Percentiles rank a stretch among this genome's conserved stretches.
phyloP scores from a whole-genome alignment of 2,797 vertebrate genomes.

The Microchirus variegatus region DNA sequence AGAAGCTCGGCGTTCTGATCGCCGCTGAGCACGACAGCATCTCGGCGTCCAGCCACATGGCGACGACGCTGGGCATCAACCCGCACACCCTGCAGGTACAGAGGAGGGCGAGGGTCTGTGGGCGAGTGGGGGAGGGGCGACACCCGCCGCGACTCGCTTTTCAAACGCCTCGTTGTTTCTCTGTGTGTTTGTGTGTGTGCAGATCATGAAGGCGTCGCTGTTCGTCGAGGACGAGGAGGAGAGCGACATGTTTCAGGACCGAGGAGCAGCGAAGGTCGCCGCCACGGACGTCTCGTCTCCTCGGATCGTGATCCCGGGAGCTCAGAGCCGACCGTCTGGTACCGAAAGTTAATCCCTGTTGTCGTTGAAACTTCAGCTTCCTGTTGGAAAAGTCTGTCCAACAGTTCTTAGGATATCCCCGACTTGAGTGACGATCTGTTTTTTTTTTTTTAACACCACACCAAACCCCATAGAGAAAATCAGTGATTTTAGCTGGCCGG shows the following conservation, averaged over 20 bases:
- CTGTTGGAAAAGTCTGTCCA: too few species aligned
- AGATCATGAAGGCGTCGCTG: conserved; percentile 98
- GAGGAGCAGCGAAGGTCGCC: conserved; percentile 66
- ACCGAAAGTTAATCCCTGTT: too few species aligned
- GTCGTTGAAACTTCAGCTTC: too few species aligned
- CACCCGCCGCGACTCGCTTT: too few species aligned
- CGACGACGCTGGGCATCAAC: conserved; percentile 89
- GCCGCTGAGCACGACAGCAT: conserved; percentile 79
- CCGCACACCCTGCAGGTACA: conserved; percentile 92
- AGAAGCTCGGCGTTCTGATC: conserved; percentile 41
- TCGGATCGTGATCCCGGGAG: conserved; percentile 75
- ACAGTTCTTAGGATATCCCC: too few species aligned
- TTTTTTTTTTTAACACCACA: too few species aligned
- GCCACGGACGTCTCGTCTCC: conserved; percentile 84
- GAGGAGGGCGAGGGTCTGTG: not conserved
- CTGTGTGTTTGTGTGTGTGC: not conserved
- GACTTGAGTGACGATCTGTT: too few species aligned
- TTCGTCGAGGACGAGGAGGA: conserved; percentile 90
- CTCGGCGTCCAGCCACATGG: conserved; percentile 86
- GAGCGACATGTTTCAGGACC: conserved; percentile 80
- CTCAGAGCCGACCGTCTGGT: conserved; percentile 67
- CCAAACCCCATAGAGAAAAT: too few species aligned
- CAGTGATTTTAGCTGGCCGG: too few species aligned
- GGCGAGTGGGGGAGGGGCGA: too few species aligned
- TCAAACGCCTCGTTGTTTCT: too few species aligned